Base-by-base conservation (phyloP, 2,113 vertebrate genomes). In the Meleagris gallopavo region DNA sequence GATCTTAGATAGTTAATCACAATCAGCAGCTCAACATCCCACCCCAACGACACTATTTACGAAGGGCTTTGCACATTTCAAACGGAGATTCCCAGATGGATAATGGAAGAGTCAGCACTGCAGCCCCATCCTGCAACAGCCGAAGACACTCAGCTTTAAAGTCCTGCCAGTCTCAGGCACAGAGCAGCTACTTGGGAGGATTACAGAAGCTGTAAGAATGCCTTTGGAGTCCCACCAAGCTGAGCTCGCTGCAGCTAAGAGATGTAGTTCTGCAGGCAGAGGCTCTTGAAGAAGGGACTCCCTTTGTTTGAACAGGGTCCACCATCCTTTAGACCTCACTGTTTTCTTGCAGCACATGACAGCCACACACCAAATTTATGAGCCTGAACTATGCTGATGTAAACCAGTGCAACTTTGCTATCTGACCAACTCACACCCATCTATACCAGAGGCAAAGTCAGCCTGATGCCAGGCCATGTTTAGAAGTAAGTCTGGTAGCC, bases 101-200 rank as follows among this genome's bases (percentile, higher is more conserved):
- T 76, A 88, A 80, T 13, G n/a, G 64, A 55, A 89, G 61, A 87
- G 21, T 60, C 61, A 50, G 88, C 81, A 75, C 69, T 69, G 75
- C 3, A 90, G 13, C 65, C 34, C 10, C 25, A 22, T 82, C 86
- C 94, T 88, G 70, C 64, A 81, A 27, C 88, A 95, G 71, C 62
- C 89, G 46, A 70, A 74, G 92, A 92, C 34, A 15, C 46, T 24
- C 17, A 79, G 86, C 91, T 95, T 95, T 95, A 78, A 97, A 75
- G 85, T 70, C 60, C 45, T 83, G 89, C 90, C 95, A 95, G 71
- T 62, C 76, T 88, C 19, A 75, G 13, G 40, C 38, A 79, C 55
- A 80, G 67, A 91, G 45, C 66, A 81, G 79, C 57, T 94, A 83
- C 84, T 93, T 11, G 71, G 76, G 90, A 50, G 86, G 93, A 94